These are phyloP conservation scores for Pelmatolapia mariae DNA, from an alignment of 2,113 vertebrate species.

Conservation along the genomic window DNA sequence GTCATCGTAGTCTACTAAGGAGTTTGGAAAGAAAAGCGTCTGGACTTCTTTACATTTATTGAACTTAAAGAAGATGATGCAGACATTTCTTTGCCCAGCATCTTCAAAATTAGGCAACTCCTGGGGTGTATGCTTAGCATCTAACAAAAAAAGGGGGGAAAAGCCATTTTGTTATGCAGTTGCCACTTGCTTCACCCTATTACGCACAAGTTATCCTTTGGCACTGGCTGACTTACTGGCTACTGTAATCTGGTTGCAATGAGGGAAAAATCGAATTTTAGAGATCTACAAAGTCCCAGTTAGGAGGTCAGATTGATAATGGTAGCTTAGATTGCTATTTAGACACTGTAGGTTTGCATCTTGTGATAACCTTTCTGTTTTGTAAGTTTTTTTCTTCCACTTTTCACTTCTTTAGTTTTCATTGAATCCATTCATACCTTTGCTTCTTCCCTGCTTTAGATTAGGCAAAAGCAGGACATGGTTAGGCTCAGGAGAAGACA, in stretches of 20 bases:
- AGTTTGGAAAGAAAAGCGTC: neutral
- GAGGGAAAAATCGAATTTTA: fast-evolving
- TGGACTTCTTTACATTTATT: neutral
- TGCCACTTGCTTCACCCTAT: neutral
- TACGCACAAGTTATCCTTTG: neutral
- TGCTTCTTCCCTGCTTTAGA: neutral
- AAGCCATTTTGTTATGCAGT: neutral
- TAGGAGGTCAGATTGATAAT: neutral
- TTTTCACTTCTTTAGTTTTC: neutral
- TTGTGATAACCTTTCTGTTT: neutral
- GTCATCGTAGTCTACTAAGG: neutral
- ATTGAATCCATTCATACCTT: neutral
- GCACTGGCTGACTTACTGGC: neutral
- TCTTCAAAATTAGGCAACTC: neutral
- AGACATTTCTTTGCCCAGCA: neutral
- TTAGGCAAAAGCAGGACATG: neutral
- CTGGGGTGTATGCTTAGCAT: neutral
- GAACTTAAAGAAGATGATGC: neutral
- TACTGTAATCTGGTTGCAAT: neutral
- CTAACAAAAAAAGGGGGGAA: fast-evolving
- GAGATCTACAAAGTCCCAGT: neutral
- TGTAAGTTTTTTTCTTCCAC: neutral
- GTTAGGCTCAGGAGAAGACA: neutral
- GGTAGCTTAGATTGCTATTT: neutral
- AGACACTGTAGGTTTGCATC: neutral